A percentile compares a stretch with the other conserved stretches of the same genome.
Evolutionary conservation across 2,797 vertebrate species (phyloP).

Genomic region (Gambusia yucatana): DNA sequence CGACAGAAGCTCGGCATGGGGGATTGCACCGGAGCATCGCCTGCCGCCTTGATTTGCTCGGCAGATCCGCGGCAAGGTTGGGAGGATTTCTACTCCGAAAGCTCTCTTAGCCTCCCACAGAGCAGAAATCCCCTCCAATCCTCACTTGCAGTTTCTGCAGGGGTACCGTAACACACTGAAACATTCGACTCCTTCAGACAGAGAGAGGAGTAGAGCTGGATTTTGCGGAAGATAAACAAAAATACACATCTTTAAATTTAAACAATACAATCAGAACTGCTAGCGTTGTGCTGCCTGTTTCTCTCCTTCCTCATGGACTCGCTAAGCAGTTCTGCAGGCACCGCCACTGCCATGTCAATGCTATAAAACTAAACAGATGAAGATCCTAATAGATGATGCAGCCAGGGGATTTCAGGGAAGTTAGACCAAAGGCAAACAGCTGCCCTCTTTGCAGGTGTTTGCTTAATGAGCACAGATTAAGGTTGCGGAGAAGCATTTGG

Average conservation of each 20-base stretch:
- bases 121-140: conserved; percentile 71
- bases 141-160: conserved; percentile 49
- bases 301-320: background rate
- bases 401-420: conserved; percentile 6
- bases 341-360: background rate
- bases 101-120: conserved; percentile 63
- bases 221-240: background rate
- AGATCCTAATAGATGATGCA: background rate
- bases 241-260: background rate
- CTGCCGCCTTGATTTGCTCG: conserved; percentile 66
- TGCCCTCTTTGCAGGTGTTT: conserved; percentile 27
- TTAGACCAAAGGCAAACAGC: conserved; percentile 19
- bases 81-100: conserved; percentile 71
- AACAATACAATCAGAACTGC: background rate
- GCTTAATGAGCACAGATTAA: conserved; percentile 28
- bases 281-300: background rate
- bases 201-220: conserved; percentile 1
- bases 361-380: conserved; percentile 17
- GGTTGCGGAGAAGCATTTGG: conserved; percentile 31
- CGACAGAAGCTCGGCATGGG: conserved; percentile 45
- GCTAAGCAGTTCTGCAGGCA: conserved; percentile 7
- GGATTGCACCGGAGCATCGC: conserved; percentile 58
- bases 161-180: conserved; percentile 43
- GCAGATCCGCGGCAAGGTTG: conserved; percentile 59
- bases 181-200: conserved; percentile 46